Evolutionary conservation across 37 sponge, comb jelly and placozoan genomes (phyloP).

Genomic region (Corticium candelabrum): DNA sequence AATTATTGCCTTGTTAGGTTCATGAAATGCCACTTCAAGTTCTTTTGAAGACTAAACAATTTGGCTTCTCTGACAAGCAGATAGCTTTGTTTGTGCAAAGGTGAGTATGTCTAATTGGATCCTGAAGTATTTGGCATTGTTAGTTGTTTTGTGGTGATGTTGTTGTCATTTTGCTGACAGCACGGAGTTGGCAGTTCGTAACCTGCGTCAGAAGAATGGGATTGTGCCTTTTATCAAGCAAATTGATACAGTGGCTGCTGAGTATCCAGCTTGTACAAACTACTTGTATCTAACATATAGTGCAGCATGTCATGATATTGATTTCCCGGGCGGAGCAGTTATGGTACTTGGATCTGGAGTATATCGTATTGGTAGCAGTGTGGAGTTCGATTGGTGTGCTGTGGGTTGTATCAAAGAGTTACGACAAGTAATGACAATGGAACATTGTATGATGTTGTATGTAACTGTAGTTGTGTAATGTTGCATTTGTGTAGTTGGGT

Average conservation of each 20-base stretch:
- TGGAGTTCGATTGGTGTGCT: constrained; percentile 99
- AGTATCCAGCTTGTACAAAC: constrained; percentile 92
- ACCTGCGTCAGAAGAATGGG: constrained; percentile 32
- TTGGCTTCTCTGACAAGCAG: constrained; percentile 90
- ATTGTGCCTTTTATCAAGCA: constrained; percentile 84
- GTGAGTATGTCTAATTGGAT: constrained; percentile 3
- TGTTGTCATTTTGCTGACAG: constrained; percentile 13
- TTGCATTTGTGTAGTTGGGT: constrained; percentile 25
- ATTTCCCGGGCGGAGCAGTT: constrained; percentile 48
- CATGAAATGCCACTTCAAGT: constrained; percentile 19
- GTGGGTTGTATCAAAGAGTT: constrained; percentile 91
- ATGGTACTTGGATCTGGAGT: constrained; percentile 97
- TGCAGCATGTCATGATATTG: constrained; percentile 67
- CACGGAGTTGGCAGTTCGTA: constrained; percentile 60
- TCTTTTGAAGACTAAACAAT: constrained; percentile 71
- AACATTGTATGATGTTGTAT: neutral
- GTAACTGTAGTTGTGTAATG: neutral
- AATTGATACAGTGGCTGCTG: constrained; percentile 97
- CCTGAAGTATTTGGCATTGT: neutral
- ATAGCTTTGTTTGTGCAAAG: constrained; percentile 71
- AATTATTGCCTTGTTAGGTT: constrained; percentile 10
- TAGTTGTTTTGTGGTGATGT: neutral
- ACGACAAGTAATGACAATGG: constrained; percentile 54
- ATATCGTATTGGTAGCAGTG: constrained; percentile 92
- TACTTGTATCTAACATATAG: constrained; percentile 98